Conservation (phyloP, 2,888 invertebrate species). For the Archaeoteleia sp. region DNA sequence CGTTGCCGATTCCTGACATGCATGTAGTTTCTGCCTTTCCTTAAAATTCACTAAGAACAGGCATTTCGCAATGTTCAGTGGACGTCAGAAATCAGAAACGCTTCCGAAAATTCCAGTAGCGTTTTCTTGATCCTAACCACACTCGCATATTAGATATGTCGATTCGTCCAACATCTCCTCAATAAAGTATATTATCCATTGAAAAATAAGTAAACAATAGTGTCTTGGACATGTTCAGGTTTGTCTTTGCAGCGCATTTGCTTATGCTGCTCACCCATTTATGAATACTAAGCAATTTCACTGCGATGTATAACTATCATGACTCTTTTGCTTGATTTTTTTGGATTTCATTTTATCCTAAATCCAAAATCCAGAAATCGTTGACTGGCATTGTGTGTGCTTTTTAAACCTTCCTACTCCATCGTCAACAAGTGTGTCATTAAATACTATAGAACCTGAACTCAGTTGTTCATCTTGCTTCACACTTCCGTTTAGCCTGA, state of each 20-base stretch:
- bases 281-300: constrained; percentile 59
- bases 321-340: constrained; percentile 38
- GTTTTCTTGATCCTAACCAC: constrained; percentile 54
- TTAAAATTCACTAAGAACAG: constrained; percentile 56
- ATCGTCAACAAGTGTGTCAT: too few relatives aligned
- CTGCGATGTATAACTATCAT: constrained; percentile 48
- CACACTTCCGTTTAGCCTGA: too few relatives aligned
- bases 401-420: too few relatives aligned
- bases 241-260: constrained; percentile 64
- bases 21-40: constrained; percentile 71
- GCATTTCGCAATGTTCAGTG: constrained; percentile 48
- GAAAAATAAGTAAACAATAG: constrained; percentile 66
- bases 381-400: constrained; percentile 65
- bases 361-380: constrained; percentile 67
- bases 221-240: constrained; percentile 63
- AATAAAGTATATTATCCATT: constrained; percentile 69
- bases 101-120: constrained; percentile 29
- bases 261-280: constrained; percentile 68
- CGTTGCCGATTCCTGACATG: constrained; percentile 74
- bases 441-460: too few relatives aligned
- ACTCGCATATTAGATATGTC: constrained; percentile 51
- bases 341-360: constrained; percentile 59
- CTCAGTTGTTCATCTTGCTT: too few relatives aligned
- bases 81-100: constrained; percentile 51
- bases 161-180: constrained; percentile 57